Evolutionary conservation across 2,113 vertebrate species (phyloP).

Genomic region (Dromaius novaehollandiae): DNA sequence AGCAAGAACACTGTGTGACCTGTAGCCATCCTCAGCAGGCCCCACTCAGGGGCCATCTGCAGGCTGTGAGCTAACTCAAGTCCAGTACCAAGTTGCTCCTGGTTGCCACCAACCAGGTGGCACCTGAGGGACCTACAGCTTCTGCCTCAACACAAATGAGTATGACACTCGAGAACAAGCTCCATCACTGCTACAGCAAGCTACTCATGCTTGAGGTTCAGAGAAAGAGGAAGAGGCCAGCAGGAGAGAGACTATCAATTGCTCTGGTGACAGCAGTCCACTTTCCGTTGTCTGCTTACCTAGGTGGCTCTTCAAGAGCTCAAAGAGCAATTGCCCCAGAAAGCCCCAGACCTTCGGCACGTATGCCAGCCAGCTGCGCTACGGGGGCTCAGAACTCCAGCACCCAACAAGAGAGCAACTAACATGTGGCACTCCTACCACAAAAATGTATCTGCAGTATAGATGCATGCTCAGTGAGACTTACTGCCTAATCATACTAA

Average conservation of each 20-base stretch:
- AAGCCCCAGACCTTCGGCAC: neutral
- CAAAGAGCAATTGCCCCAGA: neutral
- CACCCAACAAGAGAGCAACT: neutral
- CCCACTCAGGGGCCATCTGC: neutral
- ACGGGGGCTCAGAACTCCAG: neutral
- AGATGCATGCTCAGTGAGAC: neutral
- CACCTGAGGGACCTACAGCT: no score
- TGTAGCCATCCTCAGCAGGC: rapidly evolving
- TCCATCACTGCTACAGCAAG: neutral
- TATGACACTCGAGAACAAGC: neutral
- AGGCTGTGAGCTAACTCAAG: rapidly evolving
- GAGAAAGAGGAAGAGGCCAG: neutral
- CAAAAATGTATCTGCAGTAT: rapidly evolving
- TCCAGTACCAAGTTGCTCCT: neutral
- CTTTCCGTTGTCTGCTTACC: neutral
- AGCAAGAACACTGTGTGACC: rapidly evolving
- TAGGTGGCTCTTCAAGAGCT: neutral
- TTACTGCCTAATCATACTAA: neutral
- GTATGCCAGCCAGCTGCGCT: no score
- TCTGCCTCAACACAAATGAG: neutral
- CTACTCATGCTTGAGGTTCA: neutral
- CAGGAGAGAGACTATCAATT: neutral
- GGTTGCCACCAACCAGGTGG: neutral
- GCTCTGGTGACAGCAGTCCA: neutral
- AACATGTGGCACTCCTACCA: neutral